phyloP scores from a whole-genome alignment of 2,888 invertebrate species.

The Desoria tigrina region DNA sequence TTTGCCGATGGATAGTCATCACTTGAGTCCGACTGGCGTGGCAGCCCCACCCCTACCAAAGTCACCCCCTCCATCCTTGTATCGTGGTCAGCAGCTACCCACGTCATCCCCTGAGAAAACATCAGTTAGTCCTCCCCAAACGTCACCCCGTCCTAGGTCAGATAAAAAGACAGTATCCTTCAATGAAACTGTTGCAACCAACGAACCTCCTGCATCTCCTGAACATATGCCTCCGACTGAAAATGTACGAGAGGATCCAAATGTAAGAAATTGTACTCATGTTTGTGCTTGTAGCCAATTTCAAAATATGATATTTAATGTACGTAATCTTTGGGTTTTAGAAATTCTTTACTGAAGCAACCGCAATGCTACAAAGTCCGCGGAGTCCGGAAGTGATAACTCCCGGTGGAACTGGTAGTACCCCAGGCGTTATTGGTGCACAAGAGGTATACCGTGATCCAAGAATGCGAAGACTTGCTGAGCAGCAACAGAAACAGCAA shows the following conservation, averaged over 20 bases:
- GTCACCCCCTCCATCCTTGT: constrained; percentile 45
- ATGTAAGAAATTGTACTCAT: constrained; percentile 67
- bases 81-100: constrained; percentile 30
- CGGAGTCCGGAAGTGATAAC: constrained; percentile 64
- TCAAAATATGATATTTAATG: background rate
- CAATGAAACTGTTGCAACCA: constrained; percentile 56
- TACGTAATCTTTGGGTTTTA: constrained; percentile 57
- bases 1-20: constrained; percentile 19
- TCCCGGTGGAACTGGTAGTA: constrained; percentile 63
- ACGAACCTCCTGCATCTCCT: constrained; percentile 62
- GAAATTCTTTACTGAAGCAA: constrained; percentile 79
- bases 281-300: constrained; percentile 10
- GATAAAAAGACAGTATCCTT: constrained; percentile 52
- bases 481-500: constrained; percentile 70
- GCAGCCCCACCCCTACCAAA: constrained; percentile 50
- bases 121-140: constrained; percentile 55
- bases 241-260: constrained; percentile 74
- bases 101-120: constrained; percentile 48
- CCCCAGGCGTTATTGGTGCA: constrained; percentile 95
- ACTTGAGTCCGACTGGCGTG: constrained; percentile 24
- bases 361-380: constrained; percentile 75
- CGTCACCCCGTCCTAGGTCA: constrained; percentile 53
- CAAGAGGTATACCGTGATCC: constrained; percentile 94
- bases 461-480: constrained; percentile 79
- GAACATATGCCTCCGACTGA: constrained; percentile 58